These are phyloP conservation scores for Eupeodes latifasciatus DNA, from an alignment of 2,888 invertebrate genomes.

Conservation along the genomic window DNA sequence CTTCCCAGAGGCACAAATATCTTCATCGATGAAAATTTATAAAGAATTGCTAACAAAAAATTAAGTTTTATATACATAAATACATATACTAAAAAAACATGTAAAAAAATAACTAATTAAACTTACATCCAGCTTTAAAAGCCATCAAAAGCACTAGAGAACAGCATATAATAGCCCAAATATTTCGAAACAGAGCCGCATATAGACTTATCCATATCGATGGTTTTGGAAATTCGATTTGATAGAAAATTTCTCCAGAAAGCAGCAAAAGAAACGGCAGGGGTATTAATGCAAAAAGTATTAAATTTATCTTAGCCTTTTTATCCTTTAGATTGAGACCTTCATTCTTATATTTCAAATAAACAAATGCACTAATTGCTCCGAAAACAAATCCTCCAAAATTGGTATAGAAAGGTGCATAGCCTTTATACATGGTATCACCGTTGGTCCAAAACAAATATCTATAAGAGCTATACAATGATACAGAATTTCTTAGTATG, in stretches of 20 bases:
- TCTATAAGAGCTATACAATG: conserved; percentile 77
- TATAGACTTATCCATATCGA: conserved; percentile 83
- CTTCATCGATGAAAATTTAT: conserved; percentile 78
- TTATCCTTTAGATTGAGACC: conserved; percentile 68
- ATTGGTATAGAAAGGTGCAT: conserved; percentile 81
- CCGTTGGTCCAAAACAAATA: conserved; percentile 80
- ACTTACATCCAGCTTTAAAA: conserved; percentile 82
- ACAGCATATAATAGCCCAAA: conserved; percentile 82
- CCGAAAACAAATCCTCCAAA: conserved; percentile 82
- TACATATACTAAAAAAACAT: too few relatives aligned
- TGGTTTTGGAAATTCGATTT: conserved; percentile 80
- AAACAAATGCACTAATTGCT: conserved; percentile 79
- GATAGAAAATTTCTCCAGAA: conserved; percentile 80
- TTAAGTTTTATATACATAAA: background rate
- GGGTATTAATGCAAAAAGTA: conserved; percentile 77
- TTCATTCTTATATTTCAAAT: conserved; percentile 74
- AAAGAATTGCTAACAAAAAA: conserved; percentile 78
- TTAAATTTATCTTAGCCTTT: conserved; percentile 76
- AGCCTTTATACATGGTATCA: conserved; percentile 79
- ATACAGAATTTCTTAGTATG: background rate
- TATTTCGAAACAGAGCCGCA: conserved; percentile 82
- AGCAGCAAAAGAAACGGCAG: conserved; percentile 77
- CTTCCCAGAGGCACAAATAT: conserved; percentile 80
- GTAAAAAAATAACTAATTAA: background rate
- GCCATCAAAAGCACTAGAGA: conserved; percentile 79